phyloP scores from a whole-genome alignment of 2,797 vertebrate species.

The Aphelocoma californica region DNA sequence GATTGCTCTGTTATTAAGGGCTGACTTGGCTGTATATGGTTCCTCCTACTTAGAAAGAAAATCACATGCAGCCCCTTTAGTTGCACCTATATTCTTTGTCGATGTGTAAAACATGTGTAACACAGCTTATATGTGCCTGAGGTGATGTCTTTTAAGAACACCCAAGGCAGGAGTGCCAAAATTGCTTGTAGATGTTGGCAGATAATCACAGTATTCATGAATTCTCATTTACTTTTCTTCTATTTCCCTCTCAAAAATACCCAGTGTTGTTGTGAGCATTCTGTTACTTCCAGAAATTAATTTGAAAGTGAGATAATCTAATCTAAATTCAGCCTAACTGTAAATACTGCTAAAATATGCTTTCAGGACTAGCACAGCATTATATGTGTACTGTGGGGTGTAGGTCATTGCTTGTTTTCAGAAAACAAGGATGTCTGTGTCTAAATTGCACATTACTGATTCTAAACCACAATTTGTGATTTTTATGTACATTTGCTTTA shows the following conservation, averaged over 20 bases:
- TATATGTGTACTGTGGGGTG: not conserved
- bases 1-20: not conserved
- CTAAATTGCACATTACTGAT: conserved; percentile 16
- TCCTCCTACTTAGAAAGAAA: not conserved
- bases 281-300: conserved; percentile 30
- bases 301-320: conserved; percentile 26
- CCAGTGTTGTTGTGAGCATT: not conserved
- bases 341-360: conserved; percentile 49
- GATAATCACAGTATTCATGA: not conserved
- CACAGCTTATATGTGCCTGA: not conserved
- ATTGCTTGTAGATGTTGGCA: not conserved
- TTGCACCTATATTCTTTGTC: not conserved
- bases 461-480: conserved; percentile 34
- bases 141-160: not conserved
- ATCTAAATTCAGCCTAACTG: conserved; percentile 52
- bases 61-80: not conserved
- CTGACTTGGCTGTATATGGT: not conserved
- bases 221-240: conserved; percentile 15
- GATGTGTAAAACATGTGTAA: not conserved
- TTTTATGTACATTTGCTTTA: not conserved
- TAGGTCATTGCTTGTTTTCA: conserved; percentile 46
- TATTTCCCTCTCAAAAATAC: not conserved
- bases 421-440: conserved; percentile 44
- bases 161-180: not conserved
- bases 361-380: conserved; percentile 1